Evolutionary conservation across 2,888 invertebrate species (phyloP).

Genomic region (Aquatica leii): DNA sequence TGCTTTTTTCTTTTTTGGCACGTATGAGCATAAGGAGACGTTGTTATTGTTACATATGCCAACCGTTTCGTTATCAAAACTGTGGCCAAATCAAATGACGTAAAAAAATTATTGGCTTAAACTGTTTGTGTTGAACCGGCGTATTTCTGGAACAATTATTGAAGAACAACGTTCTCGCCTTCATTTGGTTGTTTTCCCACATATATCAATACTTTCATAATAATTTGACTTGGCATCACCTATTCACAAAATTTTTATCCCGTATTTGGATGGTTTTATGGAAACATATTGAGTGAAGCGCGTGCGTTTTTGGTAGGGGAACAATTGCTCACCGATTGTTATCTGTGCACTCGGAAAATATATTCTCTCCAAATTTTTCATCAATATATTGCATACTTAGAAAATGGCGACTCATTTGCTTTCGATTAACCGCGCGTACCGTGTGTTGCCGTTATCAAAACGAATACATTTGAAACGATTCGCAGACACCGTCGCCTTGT

Average conservation of each 20-base stretch:
- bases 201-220: background rate
- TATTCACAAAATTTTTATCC: too few relatives aligned
- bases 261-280: too few relatives aligned
- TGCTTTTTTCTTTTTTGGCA: background rate
- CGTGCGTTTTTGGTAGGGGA: too few relatives aligned
- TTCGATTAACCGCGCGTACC: too few relatives aligned
- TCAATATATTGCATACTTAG: too few relatives aligned
- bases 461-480: too few relatives aligned
- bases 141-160: background rate
- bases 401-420: too few relatives aligned
- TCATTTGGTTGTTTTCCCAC: background rate
- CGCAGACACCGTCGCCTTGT: too few relatives aligned
- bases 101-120: background rate
- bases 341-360: background rate
- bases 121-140: background rate
- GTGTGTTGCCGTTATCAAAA: too few relatives aligned
- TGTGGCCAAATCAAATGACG: too few relatives aligned
- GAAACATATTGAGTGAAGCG: too few relatives aligned
- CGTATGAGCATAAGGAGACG: background rate
- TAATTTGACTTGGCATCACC: background rate
- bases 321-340: background rate
- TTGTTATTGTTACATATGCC: background rate
- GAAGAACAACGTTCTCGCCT: background rate
- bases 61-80: background rate
- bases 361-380: too few relatives aligned